Base-by-base conservation (phyloP, 2,113 vertebrate species). In the Dryoscopus gambensis region DNA sequence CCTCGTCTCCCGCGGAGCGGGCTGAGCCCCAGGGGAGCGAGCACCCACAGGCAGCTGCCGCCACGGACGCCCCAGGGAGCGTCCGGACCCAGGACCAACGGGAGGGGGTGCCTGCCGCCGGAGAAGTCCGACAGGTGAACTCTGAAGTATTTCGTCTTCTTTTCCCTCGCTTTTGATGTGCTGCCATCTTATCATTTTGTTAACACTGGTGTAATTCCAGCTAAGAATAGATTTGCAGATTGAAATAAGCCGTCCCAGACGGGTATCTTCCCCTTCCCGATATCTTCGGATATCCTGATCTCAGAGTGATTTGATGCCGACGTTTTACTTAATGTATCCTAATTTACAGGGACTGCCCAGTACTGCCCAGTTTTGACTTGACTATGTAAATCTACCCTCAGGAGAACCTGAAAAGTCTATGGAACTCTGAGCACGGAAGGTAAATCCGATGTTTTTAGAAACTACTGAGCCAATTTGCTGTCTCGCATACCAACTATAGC, bases 321-420 rank as follows among this genome's bases (percentile, higher is more conserved):
- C 30, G 40, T 93, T 93, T 92, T 74, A 91, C 30, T 40, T 69
- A 59, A 50, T 11, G 27, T 50, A 52, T 37, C 35, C 84, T 90
- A 74, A 86, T 96, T 91, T 83, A 76, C 67, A 73, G 83, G 49
- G 69, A 70, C 50, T 75, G 33, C 3, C 88, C 89, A 64, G 50
- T 39, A 69, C 73, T 50, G 44, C 31, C 22, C 40, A 56, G 6
- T 90, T 97, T 95, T 44, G 74, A 83, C 91, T 42, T 21, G n/a
- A 19, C 82, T 64, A 17, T 47, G 50, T 71, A 85, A 96, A 95
- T 74, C 85, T 95, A 90, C 77, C 86, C 67, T 4, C 87, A 62
- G 93, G 37, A 93, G 44, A 59, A 90, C 63, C 89, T 55, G 22
- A 33, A 85, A 94, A 87, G 22, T 7, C 15, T 33, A 46, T 68